phyloP scores from a whole-genome alignment of 1,140 invertebrate species.

The Leucophenga varia region DNA sequence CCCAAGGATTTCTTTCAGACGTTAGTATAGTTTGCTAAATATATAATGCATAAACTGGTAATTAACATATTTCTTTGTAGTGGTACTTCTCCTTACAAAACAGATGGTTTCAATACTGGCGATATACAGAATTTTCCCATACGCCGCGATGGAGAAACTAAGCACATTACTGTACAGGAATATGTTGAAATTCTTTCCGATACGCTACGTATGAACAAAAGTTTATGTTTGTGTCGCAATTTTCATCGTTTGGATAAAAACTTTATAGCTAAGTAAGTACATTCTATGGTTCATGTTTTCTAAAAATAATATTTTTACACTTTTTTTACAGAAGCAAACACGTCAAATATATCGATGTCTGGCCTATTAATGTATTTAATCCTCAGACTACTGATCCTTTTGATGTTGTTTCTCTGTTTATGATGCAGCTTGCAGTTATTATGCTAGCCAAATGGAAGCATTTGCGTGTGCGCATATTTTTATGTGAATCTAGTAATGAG shows the following conservation, averaged over 20 bases:
- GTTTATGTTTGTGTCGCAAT: conserved; percentile 89
- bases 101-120: conserved; percentile 55
- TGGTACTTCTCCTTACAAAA: conserved; percentile 58
- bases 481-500: conserved; percentile 65
- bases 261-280: conserved; percentile 65
- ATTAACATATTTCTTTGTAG: conserved; percentile 14
- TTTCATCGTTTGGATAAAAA: conserved; percentile 82
- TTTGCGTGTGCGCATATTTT: conserved; percentile 78
- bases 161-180: conserved; percentile 61
- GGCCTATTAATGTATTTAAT: conserved; percentile 89
- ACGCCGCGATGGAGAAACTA: conserved; percentile 40
- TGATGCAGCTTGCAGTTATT: conserved; percentile 96
- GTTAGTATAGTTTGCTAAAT: conserved; percentile 35
- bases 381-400: conserved; percentile 76
- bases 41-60: no score
- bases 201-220: conserved; percentile 89
- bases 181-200: conserved; percentile 90
- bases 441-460: conserved; percentile 87
- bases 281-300: neutral
- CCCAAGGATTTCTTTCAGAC: conserved; percentile 74
- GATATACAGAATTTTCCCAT: conserved; percentile 56
- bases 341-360: conserved; percentile 90
- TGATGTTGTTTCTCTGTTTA: conserved; percentile 87
- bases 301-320: neutral
- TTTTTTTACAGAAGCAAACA: conserved; percentile 59